phyloP scores from a whole-genome alignment of 2,113 vertebrate species.

The Telmatochromis sp. region DNA sequence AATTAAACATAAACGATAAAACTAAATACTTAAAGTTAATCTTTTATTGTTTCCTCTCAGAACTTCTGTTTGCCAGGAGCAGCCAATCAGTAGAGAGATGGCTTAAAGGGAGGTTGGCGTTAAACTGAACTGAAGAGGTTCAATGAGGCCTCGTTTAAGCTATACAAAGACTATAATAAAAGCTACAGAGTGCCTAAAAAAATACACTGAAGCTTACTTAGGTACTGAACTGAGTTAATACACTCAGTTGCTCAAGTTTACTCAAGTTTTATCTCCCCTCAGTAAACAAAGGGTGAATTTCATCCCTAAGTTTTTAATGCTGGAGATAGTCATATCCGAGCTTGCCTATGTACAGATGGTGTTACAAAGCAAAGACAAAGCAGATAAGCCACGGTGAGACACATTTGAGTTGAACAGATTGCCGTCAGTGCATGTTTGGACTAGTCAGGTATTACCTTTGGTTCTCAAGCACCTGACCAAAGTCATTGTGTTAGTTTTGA shows the following conservation, averaged over 20 bases:
- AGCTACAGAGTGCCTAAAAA: not conserved
- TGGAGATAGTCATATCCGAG: not conserved
- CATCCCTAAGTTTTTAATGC: not conserved
- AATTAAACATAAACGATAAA: not conserved
- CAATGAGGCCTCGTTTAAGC: not conserved
- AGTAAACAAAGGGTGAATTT: not conserved
- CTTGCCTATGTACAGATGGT: not conserved
- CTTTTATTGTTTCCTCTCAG: not conserved
- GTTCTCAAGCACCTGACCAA: slow-evolving; percentile 22
- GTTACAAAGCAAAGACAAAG: slow-evolving; percentile 52
- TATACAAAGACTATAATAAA: not conserved
- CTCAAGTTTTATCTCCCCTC: not conserved
- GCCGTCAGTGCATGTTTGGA: slow-evolving; percentile 31
- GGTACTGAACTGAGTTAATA: not conserved
- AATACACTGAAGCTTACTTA: not conserved
- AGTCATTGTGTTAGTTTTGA: slow-evolving; percentile 45
- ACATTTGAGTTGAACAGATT: slow-evolving; percentile 9
- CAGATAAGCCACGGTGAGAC: slow-evolving; percentile 31
- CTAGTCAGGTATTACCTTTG: not conserved
- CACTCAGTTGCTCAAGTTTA: not conserved
- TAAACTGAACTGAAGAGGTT: not conserved
- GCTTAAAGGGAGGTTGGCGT: not conserved
- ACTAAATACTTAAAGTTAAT: not conserved
- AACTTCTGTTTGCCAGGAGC: not conserved
- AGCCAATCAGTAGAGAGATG: not conserved